A percentile compares a stretch with the other conserved stretches of the same genome.
Conservation (phyloP, 2,888 invertebrate species). For the Diploptera punctata region DNA sequence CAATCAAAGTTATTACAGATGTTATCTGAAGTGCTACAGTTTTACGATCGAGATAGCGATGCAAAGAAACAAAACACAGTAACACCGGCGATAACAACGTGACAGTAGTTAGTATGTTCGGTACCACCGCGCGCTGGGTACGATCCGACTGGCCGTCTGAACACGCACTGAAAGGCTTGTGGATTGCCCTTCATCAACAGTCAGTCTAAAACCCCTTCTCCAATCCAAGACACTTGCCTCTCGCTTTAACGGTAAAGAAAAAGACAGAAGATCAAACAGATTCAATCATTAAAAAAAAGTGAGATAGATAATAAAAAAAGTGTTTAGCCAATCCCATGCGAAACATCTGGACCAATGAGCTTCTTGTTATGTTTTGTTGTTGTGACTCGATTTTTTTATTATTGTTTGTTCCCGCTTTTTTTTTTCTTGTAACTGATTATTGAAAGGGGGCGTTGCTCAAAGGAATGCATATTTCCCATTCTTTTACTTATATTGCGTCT, state of each 20-base stretch:
- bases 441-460: not conserved
- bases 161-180: constrained; percentile 17
- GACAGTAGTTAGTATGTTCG: not conserved
- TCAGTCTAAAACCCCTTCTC: constrained; percentile 6
- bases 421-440: not conserved
- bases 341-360: constrained; percentile 10
- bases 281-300: not conserved
- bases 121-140: not conserved
- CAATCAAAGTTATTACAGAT: not conserved
- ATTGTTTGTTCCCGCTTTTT: not conserved
- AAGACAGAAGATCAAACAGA: not conserved
- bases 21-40: not conserved
- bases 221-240: constrained; percentile 4
- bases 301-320: not conserved
- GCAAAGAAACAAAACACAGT: too few species aligned
- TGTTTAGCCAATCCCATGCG: constrained; percentile 8
- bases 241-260: not conserved
- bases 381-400: not conserved
- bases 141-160: constrained; percentile 3
- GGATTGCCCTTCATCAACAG: constrained; percentile 28
- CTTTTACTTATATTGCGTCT: too few species aligned
- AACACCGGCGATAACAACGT: not conserved
- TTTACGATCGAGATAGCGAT: too few species aligned
- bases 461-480: not conserved
- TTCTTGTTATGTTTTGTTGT: constrained; percentile 3